Evolutionary conservation across 2,797 vertebrate species (phyloP).

Genomic region (Lates japonicus): DNA sequence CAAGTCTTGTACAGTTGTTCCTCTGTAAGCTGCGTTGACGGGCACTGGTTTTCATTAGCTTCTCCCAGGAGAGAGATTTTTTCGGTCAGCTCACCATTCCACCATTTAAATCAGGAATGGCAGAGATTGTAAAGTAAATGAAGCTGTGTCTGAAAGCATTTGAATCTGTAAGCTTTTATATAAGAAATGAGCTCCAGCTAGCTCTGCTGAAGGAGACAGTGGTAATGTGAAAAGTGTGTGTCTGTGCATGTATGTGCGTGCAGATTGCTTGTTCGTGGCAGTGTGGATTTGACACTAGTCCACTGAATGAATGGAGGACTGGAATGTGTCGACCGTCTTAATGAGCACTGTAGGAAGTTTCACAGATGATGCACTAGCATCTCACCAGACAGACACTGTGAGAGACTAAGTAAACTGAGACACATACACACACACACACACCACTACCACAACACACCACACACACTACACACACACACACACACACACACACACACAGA

Average conservation of each 20-base stretch:
- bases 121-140: no score
- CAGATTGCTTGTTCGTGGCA: not conserved
- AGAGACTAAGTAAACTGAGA: conserved; percentile 24
- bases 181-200: not conserved
- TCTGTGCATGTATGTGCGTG: not conserved
- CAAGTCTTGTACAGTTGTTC: not conserved
- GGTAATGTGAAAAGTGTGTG: not conserved
- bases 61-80: not conserved
- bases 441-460: no score
- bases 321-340: conserved; percentile 33
- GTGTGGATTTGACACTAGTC: not conserved
- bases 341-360: conserved; percentile 35
- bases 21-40: not conserved
- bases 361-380: conserved; percentile 1
- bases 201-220: conserved; percentile 3
- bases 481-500: conserved; percentile 33
- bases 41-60: not conserved
- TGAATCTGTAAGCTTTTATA: not conserved
- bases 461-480: conserved; percentile 8
- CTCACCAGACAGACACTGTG: conserved; percentile 27
- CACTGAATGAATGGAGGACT: conserved; percentile 30
- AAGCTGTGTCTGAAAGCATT: not conserved
- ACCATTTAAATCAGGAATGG: conserved; percentile 2
- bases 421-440: conserved; percentile 4
- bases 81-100: not conserved